Evolutionary conservation across 1,140 invertebrate genomes (phyloP), one percentile per base, ranked within the genome.

Genomic region (Harpegnathos saltator): DNA sequence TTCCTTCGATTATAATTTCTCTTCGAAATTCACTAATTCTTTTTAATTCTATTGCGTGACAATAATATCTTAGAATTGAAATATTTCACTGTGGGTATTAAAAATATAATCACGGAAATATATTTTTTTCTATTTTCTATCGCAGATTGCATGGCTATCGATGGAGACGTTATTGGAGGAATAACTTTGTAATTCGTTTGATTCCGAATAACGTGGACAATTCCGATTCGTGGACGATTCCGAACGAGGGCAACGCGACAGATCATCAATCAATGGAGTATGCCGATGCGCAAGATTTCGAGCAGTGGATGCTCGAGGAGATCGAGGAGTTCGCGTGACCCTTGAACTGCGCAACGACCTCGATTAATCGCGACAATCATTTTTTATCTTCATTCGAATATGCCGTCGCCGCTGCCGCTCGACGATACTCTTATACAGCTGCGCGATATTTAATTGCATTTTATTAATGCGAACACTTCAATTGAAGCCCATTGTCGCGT

Each of bases 141-240:
- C 82, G 50, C 78, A 94, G 93, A 86, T 85, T 94, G 58, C 93
- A 94, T 73, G 90, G 92, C 0, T 88, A 92, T 87, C 89, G 93
- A 59, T 94, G 93, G 93, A 90, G 90, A 7, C 89, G 93, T 44
- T 94, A 92, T 38, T 94, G 93, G 93, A 86, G 93, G 48, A 92
- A 89, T 56, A 94, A 94, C 58, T 94, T 92, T 66, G 91, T 93
- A 33, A 87, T 94, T 14, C 89, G 92, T 65, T 84, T 94, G n/a
- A 54, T 93, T 22, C 92, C 93, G 0, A 83, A 91, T 26, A 86
- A 71, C 29, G 68, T 65, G 3, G 33, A 65, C 14, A 17, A 24
- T 29, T 29, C 14, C 80, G 68, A 52, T 33, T 48, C 50, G 15
- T 38, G 22, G 82, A 44, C 4, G n/a, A n/a, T n/a, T n/a, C n/a